phyloP scores from a whole-genome alignment of 2,888 invertebrate genomes.

The Drosophila setosimentum region DNA sequence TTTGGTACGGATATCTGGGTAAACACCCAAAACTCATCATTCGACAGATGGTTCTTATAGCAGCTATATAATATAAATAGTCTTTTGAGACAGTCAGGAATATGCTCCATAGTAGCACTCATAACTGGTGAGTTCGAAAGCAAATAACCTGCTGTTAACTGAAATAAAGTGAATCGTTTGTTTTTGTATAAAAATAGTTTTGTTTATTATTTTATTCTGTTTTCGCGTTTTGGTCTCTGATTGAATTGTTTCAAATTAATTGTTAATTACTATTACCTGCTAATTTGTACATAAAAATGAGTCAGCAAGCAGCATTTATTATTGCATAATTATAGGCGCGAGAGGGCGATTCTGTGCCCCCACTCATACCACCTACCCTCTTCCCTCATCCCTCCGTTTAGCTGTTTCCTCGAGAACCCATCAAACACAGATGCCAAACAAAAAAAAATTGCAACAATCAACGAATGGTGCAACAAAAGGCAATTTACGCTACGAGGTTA shows the following conservation, averaged over 20 bases:
- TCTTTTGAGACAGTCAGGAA: neutral
- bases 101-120: neutral
- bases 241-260: constrained; percentile 67
- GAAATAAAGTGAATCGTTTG: neutral
- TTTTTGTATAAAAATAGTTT: constrained; percentile 56
- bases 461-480: constrained; percentile 57
- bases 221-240: constrained; percentile 66
- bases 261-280: constrained; percentile 64
- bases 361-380: neutral
- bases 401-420: neutral
- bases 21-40: neutral
- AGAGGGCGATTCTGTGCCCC: neutral
- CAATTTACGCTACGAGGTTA: constrained; percentile 57
- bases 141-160: too few species aligned
- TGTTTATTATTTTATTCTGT: constrained; percentile 51
- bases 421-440: constrained; percentile 18
- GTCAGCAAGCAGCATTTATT: constrained; percentile 72
- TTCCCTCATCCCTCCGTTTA: neutral
- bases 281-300: constrained; percentile 77
- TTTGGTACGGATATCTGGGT: neutral
- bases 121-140: neutral
- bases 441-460: constrained; percentile 31
- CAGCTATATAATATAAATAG: neutral
- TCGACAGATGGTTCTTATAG: neutral
- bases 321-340: constrained; percentile 54